A percentile compares a stretch with the other conserved stretches of the same genome.
Conservation (phyloP, 2,113 vertebrate species). For the Orientallactaga bullata region DNA sequence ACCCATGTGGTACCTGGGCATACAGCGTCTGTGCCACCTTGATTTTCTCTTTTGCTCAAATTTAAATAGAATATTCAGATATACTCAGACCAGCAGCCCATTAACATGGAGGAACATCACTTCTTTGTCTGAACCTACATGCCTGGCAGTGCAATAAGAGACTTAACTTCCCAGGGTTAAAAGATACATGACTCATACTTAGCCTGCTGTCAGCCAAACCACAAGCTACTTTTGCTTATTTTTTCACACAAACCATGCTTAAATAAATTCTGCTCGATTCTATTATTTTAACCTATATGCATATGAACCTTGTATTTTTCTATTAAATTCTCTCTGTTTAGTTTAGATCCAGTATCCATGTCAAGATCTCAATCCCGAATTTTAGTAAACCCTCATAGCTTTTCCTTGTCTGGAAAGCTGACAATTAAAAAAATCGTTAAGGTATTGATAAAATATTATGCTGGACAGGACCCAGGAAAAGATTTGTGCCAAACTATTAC, state of each 20-base stretch:
- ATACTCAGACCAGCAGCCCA: not conserved
- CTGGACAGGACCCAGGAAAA: not conserved
- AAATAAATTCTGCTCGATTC: constrained; percentile 7
- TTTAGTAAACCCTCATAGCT: not conserved
- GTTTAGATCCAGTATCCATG: not conserved
- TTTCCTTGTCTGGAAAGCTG: constrained; percentile 35
- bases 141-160: not conserved
- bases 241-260: constrained; percentile 21
- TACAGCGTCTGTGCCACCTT: not conserved
- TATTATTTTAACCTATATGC: constrained; percentile 14
- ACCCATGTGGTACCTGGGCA: not conserved
- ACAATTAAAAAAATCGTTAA: constrained; percentile 15
- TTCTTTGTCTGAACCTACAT: not conserved
- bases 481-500: not conserved
- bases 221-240: constrained; percentile 11
- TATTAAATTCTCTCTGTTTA: constrained; percentile 23
- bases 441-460: constrained; percentile 42
- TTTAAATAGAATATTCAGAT: not conserved
- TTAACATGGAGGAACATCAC: not conserved
- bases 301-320: constrained; percentile 26
- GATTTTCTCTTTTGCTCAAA: not conserved
- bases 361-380: not conserved
- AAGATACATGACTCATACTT: not conserved
- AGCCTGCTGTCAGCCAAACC: constrained; percentile 19
- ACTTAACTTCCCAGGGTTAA: constrained; percentile 2